These are phyloP conservation scores for Perizoma affinitatum DNA, from an alignment of 2,888 invertebrate species.

Conservation along the genomic window DNA sequence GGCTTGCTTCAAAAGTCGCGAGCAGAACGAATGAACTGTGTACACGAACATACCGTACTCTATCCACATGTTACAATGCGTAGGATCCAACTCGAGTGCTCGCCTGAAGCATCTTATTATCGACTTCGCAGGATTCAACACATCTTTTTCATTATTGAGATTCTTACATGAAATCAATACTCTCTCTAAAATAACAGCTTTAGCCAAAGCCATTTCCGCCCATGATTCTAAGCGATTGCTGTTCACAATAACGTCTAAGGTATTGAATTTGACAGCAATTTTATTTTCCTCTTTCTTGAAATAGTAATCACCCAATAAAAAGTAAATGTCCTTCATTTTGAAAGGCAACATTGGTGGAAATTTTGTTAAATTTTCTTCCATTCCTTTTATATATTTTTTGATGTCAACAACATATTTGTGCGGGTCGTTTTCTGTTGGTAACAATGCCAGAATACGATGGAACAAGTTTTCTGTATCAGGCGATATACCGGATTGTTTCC, in stretches of 20 bases:
- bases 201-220: constrained; percentile 94
- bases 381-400: constrained; percentile 87
- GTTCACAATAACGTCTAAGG: constrained; percentile 92
- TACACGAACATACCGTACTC: constrained; percentile 97
- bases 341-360: constrained; percentile 82
- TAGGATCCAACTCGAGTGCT: constrained; percentile 89
- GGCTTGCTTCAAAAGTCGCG: constrained; percentile 92
- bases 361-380: constrained; percentile 79
- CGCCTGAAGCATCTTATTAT: constrained; percentile 92
- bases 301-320: constrained; percentile 95
- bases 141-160: constrained; percentile 84
- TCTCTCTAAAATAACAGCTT: constrained; percentile 90
- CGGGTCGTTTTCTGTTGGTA: constrained; percentile 88
- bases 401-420: constrained; percentile 85
- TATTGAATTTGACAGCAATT: constrained; percentile 91
- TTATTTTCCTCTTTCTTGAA: constrained; percentile 93
- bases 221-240: constrained; percentile 94
- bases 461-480: constrained; percentile 91
- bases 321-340: constrained; percentile 90
- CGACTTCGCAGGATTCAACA: constrained; percentile 87
- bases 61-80: constrained; percentile 91
- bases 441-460: constrained; percentile 86
- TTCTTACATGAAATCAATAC: constrained; percentile 90
- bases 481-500: constrained; percentile 89
- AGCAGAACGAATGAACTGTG: constrained; percentile 94